Evolutionary conservation across 2,888 invertebrate species (phyloP), one percentile per base, ranked within the genome.

Genomic region (Drosophila percnosoma): DNA sequence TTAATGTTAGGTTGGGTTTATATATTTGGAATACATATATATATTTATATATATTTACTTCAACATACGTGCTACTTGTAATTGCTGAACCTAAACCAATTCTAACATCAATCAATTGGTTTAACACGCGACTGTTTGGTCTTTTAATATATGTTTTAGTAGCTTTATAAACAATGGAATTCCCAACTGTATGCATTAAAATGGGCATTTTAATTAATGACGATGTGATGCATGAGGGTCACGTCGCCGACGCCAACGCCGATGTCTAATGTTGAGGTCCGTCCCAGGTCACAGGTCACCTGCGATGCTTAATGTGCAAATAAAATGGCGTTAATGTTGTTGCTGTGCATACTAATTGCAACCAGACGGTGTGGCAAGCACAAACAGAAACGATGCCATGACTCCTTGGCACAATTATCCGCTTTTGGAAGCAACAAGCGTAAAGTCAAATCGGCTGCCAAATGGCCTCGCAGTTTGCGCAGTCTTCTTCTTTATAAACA

Each of bases 331-430:
- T 71, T 77, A 82, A 87, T 85, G 75, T 68, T 75, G 65, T 84
- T 73, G 85, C 67, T 68, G 68, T 57, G 85, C 82, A 88, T 85
- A 85, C 85, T 85, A 85, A 85, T 85, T 85, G 90, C 90, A 87
- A 82, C 54, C 62, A 67, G 85, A 57, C 75, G 63, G 52, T 67
- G 58, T 38, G 36, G 36, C 76, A 70, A 79, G 74, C 79, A 64
- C 68, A 65, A 45, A 51, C 51, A 29, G 4, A 27, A 6, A 18
- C 18, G 51, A 29, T n/a, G 29, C 51, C 49, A 11, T 11, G 18
- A 27, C 49, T 27, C 49, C 68, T 73, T 75, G 59, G 57, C 64
- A 33, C 70, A 87, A 78, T 77, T 76, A 69, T 60, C 68, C 69
- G 61, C 49, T 27, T 49, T 27, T 18, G 61, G 75, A 71, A 81